Conservation (phyloP, 2,113 vertebrate genomes). For the Jacana jacana region DNA sequence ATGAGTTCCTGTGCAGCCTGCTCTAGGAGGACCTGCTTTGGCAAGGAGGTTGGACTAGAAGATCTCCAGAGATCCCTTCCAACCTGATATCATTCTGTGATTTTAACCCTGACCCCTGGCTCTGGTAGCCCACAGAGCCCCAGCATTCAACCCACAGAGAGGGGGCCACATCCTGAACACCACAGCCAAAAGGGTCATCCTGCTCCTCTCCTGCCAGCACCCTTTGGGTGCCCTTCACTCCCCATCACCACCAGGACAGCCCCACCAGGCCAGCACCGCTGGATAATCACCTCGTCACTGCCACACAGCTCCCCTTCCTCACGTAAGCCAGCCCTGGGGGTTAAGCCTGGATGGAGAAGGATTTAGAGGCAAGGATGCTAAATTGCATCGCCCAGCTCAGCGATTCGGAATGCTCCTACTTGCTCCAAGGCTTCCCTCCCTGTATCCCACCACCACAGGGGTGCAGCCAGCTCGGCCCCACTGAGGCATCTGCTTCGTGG, state of each 20-base stretch:
- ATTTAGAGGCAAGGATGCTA: slow-evolving; percentile 30
- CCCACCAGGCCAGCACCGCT: background rate
- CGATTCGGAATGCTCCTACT: background rate
- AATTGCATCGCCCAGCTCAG: slow-evolving; percentile 34
- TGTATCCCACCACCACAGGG: rapidly evolving
- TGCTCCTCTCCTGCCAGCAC: background rate
- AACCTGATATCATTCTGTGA: no score
- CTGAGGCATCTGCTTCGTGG: background rate
- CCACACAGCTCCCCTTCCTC: background rate
- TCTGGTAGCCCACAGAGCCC: background rate
- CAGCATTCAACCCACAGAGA: background rate
- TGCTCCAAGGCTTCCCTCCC: background rate
- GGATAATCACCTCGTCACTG: background rate
- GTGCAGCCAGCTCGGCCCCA: background rate
- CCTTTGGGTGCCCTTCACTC: background rate
- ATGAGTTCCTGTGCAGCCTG: no score
- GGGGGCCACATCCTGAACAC: background rate
- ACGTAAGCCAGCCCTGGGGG: background rate
- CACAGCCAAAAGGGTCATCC: background rate
- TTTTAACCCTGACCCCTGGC: rapidly evolving
- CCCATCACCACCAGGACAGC: rapidly evolving
- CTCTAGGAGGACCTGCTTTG: no score
- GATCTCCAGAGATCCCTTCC: no score
- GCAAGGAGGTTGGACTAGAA: no score
- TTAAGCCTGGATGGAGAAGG: slow-evolving; percentile 28